Percentiles rank a stretch among this genome's conserved stretches.
phyloP scores from a whole-genome alignment of 2,797 vertebrate species.

The Phylloscopus collybita region DNA sequence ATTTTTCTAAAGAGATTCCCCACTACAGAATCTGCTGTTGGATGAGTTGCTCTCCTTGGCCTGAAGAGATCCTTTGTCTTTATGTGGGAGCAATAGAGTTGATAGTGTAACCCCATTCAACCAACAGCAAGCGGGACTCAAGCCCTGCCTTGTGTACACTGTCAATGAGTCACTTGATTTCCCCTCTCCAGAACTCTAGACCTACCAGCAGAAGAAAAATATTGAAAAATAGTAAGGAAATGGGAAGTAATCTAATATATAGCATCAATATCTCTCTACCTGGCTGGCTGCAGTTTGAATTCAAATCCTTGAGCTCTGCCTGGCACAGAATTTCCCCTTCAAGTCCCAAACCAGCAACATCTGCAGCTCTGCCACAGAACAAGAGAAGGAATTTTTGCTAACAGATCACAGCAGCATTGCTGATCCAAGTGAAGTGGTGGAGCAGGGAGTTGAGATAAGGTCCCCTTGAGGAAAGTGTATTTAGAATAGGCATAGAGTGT shows the following conservation, averaged over 20 bases:
- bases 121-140: background rate
- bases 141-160: background rate
- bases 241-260: background rate
- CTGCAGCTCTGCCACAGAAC: background rate
- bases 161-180: background rate
- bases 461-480: constrained; percentile 24
- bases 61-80: background rate
- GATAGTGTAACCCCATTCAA: background rate
- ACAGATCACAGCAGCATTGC: background rate
- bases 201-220: background rate
- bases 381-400: background rate
- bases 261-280: background rate
- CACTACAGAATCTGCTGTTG: background rate
- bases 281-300: background rate
- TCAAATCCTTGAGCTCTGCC: background rate
- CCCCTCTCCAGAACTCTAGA: background rate
- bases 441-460: constrained; percentile 9
- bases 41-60: background rate
- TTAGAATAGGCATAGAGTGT: constrained; percentile 7
- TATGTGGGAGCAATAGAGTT: background rate
- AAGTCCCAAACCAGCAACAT: background rate
- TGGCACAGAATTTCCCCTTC: background rate
- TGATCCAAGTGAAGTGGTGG: constrained; percentile 29
- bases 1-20: background rate
- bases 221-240: background rate